Conservation (phyloP, 2,113 vertebrate genomes). For the Gnathonemus echidnorhynchus region DNA sequence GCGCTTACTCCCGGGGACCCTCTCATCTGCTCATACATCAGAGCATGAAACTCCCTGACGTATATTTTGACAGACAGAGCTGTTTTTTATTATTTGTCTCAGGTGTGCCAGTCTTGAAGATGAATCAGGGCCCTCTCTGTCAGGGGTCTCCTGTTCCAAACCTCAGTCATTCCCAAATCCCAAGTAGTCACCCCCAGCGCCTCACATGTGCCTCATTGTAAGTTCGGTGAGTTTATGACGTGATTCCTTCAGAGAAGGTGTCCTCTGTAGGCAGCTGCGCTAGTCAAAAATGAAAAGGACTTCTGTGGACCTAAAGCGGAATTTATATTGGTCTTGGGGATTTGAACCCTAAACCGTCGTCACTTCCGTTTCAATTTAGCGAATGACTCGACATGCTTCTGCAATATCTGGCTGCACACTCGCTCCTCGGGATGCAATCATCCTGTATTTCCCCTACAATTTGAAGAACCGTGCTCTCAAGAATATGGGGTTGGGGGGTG, state of each 20-base stretch:
- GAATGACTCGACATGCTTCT: background rate
- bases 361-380: background rate
- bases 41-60: background rate
- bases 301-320: background rate
- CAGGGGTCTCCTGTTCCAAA: background rate
- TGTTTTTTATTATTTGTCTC: conserved; percentile 6
- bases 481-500: background rate
- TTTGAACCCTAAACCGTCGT: background rate
- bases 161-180: background rate
- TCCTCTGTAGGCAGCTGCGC: background rate
- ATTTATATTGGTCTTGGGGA: background rate
- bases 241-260: background rate
- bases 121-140: conserved; percentile 1
- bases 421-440: background rate
- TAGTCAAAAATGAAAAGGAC: background rate
- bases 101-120: background rate
- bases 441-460: conserved; percentile 35
- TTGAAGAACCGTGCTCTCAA: conserved; percentile 22
- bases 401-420: background rate
- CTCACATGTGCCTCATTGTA: background rate
- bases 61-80: background rate
- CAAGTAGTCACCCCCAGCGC: background rate
- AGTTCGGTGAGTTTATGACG: background rate
- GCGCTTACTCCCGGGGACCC: background rate
- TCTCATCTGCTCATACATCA: background rate